A percentile compares a stretch with the other conserved stretches of the same genome.
Evolutionary conservation across 2,797 vertebrate species (phyloP).

Genomic region (Mus minutoides): DNA sequence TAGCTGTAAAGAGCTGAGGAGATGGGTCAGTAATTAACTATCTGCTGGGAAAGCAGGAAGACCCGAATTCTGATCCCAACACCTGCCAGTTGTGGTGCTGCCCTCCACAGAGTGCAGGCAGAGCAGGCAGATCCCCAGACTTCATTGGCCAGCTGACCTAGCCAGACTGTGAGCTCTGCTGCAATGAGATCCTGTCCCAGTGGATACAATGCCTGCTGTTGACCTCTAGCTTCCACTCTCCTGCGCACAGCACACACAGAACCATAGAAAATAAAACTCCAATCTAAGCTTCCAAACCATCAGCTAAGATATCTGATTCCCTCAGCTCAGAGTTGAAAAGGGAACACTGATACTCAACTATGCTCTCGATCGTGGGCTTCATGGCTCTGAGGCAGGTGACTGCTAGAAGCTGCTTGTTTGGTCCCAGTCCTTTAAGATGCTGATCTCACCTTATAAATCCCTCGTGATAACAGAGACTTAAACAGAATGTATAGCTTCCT

Average conservation of each 20-base stretch:
- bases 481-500: not conserved
- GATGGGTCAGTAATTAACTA: not conserved
- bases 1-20: not conserved
- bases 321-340: conserved; percentile 9
- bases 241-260: not conserved
- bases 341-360: not conserved
- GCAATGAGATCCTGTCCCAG: not conserved
- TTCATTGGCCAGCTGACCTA: not conserved
- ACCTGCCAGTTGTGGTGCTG: too few species aligned
- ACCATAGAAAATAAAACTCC: not conserved
- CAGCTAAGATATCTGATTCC: not conserved
- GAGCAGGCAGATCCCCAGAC: not conserved
- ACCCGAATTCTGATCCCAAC: not conserved
- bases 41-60: not conserved
- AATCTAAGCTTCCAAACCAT: conserved; percentile 34
- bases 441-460: not conserved
- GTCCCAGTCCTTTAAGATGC: conserved; percentile 1
- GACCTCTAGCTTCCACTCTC: not conserved
- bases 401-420: not conserved
- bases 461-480: conserved; percentile 18
- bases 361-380: not conserved
- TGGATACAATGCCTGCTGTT: not conserved
- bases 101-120: not conserved
- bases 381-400: not conserved
- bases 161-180: not conserved